Evolutionary conservation across 2,888 invertebrate species (phyloP), one percentile per base, ranked within the genome.

Genomic region (Lepeophtheirus nordmannii): DNA sequence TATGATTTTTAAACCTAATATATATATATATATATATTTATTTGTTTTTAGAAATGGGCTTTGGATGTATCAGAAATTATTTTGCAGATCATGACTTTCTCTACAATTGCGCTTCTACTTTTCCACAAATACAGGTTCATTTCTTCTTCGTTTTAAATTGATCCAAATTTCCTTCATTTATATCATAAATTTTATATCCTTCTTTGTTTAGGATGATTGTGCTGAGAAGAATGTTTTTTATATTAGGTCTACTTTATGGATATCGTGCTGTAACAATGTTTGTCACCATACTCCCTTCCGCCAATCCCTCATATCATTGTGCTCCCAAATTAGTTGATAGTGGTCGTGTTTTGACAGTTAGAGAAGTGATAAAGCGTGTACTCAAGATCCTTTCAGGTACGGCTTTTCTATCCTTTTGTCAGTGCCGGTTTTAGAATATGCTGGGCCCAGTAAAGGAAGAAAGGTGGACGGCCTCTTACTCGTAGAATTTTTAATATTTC

Each of bases 51-150:
- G 53, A 46, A 85, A 74, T 87, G 87, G 87, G 89, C 85, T 57
- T 81, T 91, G 67, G 81, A 82, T 74, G 85, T 87, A 68, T 89
- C 89, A 66, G 91, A 92, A 78, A 83, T 87, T 76, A 80, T 90
- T 72, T 89, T 91, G 74, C 86, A 90, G 81, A 78, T 86, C 72
- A 83, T 85, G 69, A 85, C 87, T 70, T 84, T 83, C 72, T 82
- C 84, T 65, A 84, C 87, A 70, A 81, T 87, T 77, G 75, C 87
- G 70, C 82, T 89, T 71, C 82, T 89, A 70, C 77, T 89, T 73
- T 83, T 89, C 76, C 91, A 92, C 78, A 87, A 86, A 75, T 87
- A 90, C 78, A 85, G 89, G 84, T 83, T n/a, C n/a, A n/a, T n/a
- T n/a, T n/a, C n/a, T n/a, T n/a, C n/a, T n/a, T n/a, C n/a, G n/a